Evolutionary conservation across 2,888 invertebrate genomes (phyloP).

Genomic region (Rhabditoides inermis): DNA sequence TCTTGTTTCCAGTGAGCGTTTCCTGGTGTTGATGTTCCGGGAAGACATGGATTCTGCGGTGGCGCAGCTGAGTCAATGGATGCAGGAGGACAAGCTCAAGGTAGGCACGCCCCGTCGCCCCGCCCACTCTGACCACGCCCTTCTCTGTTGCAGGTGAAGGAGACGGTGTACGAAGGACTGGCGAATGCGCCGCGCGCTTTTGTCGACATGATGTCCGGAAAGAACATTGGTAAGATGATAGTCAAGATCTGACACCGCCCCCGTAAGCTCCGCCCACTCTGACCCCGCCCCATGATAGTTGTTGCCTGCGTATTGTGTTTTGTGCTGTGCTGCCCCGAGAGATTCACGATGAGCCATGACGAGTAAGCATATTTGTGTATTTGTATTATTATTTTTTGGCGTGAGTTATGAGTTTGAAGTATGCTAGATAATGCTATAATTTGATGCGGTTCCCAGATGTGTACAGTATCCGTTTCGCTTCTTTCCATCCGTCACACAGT

Average conservation of each 20-base stretch:
- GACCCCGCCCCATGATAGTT: too few species aligned
- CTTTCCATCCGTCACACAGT: too few species aligned
- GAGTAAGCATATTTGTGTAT: neutral
- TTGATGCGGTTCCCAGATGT: too few species aligned
- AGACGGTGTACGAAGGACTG: conserved; percentile 52
- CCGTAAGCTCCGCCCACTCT: too few species aligned
- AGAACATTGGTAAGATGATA: conserved; percentile 54
- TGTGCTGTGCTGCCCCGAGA: neutral
- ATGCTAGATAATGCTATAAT: too few species aligned
- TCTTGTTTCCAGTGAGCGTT: conserved; percentile 53
- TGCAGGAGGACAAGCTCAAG: conserved; percentile 49
- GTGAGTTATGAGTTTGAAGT: neutral
- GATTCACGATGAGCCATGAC: neutral
- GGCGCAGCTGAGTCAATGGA: conserved; percentile 46
- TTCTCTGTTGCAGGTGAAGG: conserved; percentile 43
- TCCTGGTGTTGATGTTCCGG: conserved; percentile 52
- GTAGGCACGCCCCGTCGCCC: conserved; percentile 4
- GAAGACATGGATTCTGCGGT: conserved; percentile 51
- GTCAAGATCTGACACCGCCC: conserved; percentile 31
- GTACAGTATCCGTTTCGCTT: too few species aligned
- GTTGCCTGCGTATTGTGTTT: too few species aligned
- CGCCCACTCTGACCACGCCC: neutral
- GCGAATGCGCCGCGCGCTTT: conserved; percentile 52
- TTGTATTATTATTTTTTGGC: neutral
- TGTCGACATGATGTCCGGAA: conserved; percentile 55